phyloP scores from a whole-genome alignment of 2,797 vertebrate species.

The Lagothrix lagotricha region DNA sequence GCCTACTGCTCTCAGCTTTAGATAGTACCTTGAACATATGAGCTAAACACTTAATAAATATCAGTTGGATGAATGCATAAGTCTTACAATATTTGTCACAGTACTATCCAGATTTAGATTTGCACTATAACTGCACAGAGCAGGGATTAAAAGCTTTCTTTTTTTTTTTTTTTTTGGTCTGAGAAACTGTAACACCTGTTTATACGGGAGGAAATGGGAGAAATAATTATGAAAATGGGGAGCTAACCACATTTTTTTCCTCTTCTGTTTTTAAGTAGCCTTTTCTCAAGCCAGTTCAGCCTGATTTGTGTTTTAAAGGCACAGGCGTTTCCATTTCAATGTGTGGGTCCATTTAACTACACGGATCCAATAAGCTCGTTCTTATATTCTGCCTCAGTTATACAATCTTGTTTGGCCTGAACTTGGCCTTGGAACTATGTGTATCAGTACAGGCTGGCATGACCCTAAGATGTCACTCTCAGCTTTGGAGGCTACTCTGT shows the following conservation, averaged over 20 bases:
- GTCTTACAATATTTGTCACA: slow-evolving; percentile 20
- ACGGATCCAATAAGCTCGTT: background rate
- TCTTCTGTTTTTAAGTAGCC: background rate
- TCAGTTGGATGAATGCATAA: background rate
- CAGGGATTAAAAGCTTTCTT: background rate
- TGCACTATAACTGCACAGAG: background rate
- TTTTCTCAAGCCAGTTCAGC: background rate
- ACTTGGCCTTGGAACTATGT: background rate
- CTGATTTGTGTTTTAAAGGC: background rate
- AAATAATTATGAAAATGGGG: background rate
- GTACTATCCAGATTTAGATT: background rate
- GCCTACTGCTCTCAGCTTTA: background rate
- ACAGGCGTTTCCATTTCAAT: background rate
- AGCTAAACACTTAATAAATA: background rate
- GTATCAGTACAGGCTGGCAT: background rate
- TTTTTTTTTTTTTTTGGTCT: background rate
- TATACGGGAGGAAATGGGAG: background rate
- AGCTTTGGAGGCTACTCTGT: background rate
- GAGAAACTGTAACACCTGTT: background rate
- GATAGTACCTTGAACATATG: background rate
- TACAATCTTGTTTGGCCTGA: background rate
- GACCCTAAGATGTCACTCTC: background rate
- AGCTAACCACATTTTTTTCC: background rate
- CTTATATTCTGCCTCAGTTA: background rate
- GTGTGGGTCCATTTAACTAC: background rate